Evolutionary conservation across 2,888 invertebrate species (phyloP), one percentile per base, ranked within the genome.

Genomic region (Drosophila limbata): DNA sequence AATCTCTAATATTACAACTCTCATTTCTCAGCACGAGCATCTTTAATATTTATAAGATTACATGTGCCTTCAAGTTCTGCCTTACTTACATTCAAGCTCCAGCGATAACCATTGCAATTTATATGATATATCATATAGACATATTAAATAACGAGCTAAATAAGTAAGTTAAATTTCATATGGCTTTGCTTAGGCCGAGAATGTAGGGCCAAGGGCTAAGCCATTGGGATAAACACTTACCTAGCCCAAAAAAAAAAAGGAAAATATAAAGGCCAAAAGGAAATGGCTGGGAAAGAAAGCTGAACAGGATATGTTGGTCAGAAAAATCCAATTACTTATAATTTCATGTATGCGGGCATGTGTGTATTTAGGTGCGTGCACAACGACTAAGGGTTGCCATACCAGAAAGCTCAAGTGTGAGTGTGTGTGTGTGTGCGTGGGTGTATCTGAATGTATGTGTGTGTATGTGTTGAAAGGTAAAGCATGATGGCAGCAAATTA

Each of bases 291-390:
- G 28, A 39, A 55, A 47, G 28, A 28, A 57, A 61, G 56, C 56
- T 35, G 40, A 63, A 63, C 59, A 33, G 66, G 66, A 70, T 45
- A 56, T 51, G 53, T 62, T 74, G 74, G 70, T 74, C 77, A 77
- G 74, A 74, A 74, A 77, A 77, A 77, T 72, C 69, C 74, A 77
- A 74, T 69, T 69, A 69, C 69, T 77, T 77, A 77, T 77, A 72
- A 77, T 74, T 77, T 72, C 63, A 47, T 57, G 65, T 44, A 61
- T 69, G 63, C 39, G 63, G 19, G 57, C 28, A 31, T 51, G 50
- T 67, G 39, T 67, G 39, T 42, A 51, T 47, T 42, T 62, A 50
- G 56, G 53, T 69, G 55, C 59, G 63, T 64, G 69, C 45, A 48
- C 53, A 71, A 57, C 39, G 39, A 62, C 52, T 44, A 62, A 70